Conservation (phyloP, 2,888 invertebrate genomes). For the Leptinotarsa juncta region DNA sequence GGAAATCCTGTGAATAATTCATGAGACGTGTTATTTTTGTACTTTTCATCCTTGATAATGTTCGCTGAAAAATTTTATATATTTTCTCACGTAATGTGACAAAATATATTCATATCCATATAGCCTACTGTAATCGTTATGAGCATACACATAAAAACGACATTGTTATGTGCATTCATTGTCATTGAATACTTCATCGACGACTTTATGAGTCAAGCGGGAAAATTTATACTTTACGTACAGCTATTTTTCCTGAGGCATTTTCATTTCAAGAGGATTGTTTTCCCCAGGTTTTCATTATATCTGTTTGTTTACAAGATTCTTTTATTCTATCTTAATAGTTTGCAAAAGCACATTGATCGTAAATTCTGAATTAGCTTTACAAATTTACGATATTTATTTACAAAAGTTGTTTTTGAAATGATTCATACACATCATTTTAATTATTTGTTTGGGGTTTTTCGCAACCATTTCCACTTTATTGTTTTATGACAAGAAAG, state of each 20-base stretch:
- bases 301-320: neutral
- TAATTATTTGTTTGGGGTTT: too few relatives aligned
- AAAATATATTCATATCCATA: neutral
- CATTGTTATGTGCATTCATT: conserved; percentile 1
- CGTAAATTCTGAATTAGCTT: neutral
- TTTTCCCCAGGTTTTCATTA: neutral
- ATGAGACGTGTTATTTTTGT: too few relatives aligned
- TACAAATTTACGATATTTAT: neutral
- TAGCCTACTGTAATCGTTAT: neutral
- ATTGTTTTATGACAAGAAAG: too few relatives aligned
- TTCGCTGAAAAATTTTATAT: too few relatives aligned
- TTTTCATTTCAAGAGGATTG: neutral
- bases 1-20: too few relatives aligned
- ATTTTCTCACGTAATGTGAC: too few relatives aligned
- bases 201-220: neutral
- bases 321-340: neutral
- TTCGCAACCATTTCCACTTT: too few relatives aligned
- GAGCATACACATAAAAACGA: neutral
- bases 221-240: neutral
- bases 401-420: neutral
- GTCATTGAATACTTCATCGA: neutral
- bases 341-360: neutral
- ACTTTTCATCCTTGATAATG: too few relatives aligned
- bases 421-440: neutral
- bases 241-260: neutral